Conservation (phyloP, 2,888 invertebrate species). For the Cyrtodaria siliqua region DNA sequence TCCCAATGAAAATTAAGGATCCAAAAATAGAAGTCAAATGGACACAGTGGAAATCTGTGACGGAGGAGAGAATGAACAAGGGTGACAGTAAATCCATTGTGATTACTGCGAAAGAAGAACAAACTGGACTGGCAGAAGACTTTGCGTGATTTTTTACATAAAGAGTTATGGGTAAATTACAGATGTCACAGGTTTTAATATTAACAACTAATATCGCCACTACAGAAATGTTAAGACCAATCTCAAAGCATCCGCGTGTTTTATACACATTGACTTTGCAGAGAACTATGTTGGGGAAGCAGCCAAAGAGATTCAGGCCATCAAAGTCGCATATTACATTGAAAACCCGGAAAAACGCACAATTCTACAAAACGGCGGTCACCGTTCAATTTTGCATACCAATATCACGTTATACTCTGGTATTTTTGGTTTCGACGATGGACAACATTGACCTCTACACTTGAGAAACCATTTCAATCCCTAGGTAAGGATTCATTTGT, state of each 20-base stretch:
- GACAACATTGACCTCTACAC: too few relatives aligned
- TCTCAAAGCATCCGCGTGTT: not conserved
- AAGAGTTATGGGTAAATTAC: not conserved
- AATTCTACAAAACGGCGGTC: too few relatives aligned
- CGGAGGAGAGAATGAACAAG: conserved; percentile 14
- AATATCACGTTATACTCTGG: too few relatives aligned
- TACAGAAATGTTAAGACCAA: not conserved
- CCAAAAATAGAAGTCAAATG: not conserved
- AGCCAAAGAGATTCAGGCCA: conserved; percentile 18
- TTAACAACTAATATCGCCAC: conserved; percentile 12
- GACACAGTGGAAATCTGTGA: conserved; percentile 17
- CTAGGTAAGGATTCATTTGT: too few relatives aligned
- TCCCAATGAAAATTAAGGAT: conserved; percentile 16
- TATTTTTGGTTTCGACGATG: too few relatives aligned
- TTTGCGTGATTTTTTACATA: not conserved
- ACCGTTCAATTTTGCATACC: too few relatives aligned
- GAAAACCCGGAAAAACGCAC: too few relatives aligned
- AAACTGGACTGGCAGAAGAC: not conserved
- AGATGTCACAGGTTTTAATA: conserved; percentile 23
- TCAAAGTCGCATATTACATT: conserved; percentile 28
- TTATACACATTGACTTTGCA: conserved; percentile 30
- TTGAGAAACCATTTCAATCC: too few relatives aligned
- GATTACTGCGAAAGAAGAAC: conserved; percentile 12
- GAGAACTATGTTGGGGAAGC: conserved; percentile 33
- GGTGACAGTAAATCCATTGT: not conserved